A percentile compares a stretch with the other conserved stretches of the same genome.
These are phyloP conservation scores for Leptopterna dolabrata DNA, from an alignment of 2,888 invertebrate genomes.

Conservation along the genomic window DNA sequence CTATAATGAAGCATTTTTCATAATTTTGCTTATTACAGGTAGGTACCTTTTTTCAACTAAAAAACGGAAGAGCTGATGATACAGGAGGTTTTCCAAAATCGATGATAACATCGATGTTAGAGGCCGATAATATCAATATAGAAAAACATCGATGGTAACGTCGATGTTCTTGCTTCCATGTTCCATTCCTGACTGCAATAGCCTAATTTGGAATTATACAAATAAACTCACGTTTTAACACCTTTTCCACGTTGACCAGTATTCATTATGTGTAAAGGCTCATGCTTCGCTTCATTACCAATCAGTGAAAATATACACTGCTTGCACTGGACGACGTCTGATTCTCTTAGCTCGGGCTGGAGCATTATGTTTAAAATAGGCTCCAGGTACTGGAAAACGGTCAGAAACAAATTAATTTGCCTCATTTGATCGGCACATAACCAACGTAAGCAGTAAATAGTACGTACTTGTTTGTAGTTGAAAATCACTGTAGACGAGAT, in stretches of 20 bases:
- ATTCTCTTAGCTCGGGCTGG: constrained; percentile 85
- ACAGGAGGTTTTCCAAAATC: too few species aligned
- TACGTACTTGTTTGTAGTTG: constrained; percentile 78
- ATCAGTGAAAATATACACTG: constrained; percentile 85
- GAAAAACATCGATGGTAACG: too few species aligned
- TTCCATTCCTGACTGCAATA: too few species aligned
- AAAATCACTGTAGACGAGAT: constrained; percentile 90
- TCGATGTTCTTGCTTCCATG: too few species aligned
- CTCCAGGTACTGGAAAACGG: constrained; percentile 76
- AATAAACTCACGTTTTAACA: constrained; percentile 66
- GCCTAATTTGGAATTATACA: too few species aligned
- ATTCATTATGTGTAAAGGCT: constrained; percentile 71
- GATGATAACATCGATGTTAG: too few species aligned
- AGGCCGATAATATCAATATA: too few species aligned
- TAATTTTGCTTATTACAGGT: too few species aligned
- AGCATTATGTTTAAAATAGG: constrained; percentile 83
- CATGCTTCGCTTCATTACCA: constrained; percentile 84
- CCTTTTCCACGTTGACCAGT: constrained; percentile 75
- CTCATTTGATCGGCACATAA: too few species aligned
- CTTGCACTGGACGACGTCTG: constrained; percentile 87
- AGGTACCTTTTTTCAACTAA: too few species aligned
- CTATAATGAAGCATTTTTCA: too few species aligned
- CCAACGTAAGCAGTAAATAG: background rate
- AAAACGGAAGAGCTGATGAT: too few species aligned
- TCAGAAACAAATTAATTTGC: constrained; percentile 32